Evolutionary conservation across 1,140 invertebrate genomes (phyloP), one percentile per base, ranked within the genome.

Genomic region (Sycophila sp.): DNA sequence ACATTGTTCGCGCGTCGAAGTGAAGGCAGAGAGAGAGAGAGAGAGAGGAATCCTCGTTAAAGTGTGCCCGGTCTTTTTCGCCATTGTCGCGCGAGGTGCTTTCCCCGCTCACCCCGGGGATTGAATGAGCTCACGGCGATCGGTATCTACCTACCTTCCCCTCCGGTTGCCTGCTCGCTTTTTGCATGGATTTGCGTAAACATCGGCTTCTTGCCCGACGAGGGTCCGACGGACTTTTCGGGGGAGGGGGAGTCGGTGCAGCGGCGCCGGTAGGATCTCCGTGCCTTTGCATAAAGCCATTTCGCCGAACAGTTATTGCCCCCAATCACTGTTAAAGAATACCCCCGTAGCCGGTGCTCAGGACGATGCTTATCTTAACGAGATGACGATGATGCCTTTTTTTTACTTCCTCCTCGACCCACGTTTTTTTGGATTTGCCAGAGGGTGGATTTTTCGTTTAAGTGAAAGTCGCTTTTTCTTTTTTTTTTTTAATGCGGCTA

Each of bases 181-280:
- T 66, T 66, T 66, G 34, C 51, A 24, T 8, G 38, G 53, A 58
- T 67, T 58, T 47, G 65, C 65, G 65, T 58, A 67, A 67, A 67
- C 65, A 58, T 67, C 13, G 65, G 38, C 32, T 56, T 42, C 6
- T 36, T 38, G 17, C 53, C 15, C 56, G 53, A 67, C 53, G 65
- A 67, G 65, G 53, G 65, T 58, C 22, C 32, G 19, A 49, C 59
- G 55, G 40, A 68, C 65, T 56, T 56, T 45, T 67, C 53, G 38
- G 51, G 38, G 40, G n/a, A n/a, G n/a, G n/a, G n/a, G n/a, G n/a
- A n/a, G n/a, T n/a, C n/a, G n/a, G n/a, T n/a, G n/a, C n/a, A n/a
- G n/a, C n/a, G n/a, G n/a, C n/a, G n/a, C n/a, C n/a, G n/a, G n/a
- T n/a, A n/a, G 55, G 11, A 58, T 38, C 40, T 49, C 59, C 38